Evolutionary conservation across 1,140 invertebrate genomes (phyloP), one percentile per base, ranked within the genome.

Genomic region (Apis cerana): DNA sequence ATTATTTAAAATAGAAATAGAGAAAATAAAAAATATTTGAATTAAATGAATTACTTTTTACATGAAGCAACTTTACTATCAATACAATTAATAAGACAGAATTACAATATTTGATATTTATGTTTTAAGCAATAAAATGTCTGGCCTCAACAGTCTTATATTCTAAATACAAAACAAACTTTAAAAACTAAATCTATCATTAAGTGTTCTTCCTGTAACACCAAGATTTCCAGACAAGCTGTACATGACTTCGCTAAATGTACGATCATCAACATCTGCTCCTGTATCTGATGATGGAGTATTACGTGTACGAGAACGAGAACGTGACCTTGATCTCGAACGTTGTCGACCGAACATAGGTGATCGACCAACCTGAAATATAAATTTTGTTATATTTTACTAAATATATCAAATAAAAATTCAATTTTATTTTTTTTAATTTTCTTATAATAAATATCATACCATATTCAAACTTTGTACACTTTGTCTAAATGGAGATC

Each of bases 241-340:
- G 76, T 93, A 94, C 91, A 94, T 93, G 62, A 93, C 85, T 88
- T 93, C 89, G 72, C 92, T 93, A 78, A 94, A 94, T 0, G 87
- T 91, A 52, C 93, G 88, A 81, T 94, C 92, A 33, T 94, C 93
- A 1, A 91, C 72, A 1, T 93, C 90, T 0, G 85, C 59, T 43
- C 82, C 82, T 33, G 85, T 23, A 48, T 89, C 88, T 52, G 70
- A 86, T 69, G 85, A 68, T 10, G 77, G 76, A 12, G 83, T 85
- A 15, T 87, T 83, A 19, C 90, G 90, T 13, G 91, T 91, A 33
- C 92, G 90, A 5, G 93, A 93, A 61, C 92, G 89, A 7, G 93
- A 94, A 21, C 92, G 90, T 27, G 93, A 93, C 23, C 91, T 86
- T n/a, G 91, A 90, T 10, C 92, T 90, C 17, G 90, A 84, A 70